These are phyloP conservation scores for Balaeniceps rex DNA, from an alignment of 2,113 vertebrate species.

Conservation along the genomic window DNA sequence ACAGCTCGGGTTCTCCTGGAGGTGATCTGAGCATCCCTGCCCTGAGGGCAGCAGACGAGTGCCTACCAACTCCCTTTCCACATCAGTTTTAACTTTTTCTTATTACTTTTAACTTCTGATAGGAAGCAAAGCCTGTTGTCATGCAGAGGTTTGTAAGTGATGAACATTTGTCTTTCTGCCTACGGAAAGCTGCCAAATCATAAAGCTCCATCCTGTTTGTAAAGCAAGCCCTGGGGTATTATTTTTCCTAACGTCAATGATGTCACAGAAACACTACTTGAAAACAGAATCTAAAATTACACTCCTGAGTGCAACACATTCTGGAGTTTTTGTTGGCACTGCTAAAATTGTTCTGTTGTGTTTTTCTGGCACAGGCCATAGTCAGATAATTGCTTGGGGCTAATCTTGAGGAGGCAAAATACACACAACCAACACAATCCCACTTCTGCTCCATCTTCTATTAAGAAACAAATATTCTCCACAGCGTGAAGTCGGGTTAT, in stretches of 20 bases:
- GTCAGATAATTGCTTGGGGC: slow-evolving; percentile 60
- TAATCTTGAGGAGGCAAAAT: slow-evolving; percentile 62
- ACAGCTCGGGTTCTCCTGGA: background rate
- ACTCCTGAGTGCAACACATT: slow-evolving; percentile 52
- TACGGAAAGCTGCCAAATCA: slow-evolving; percentile 58
- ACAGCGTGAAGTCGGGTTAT: background rate
- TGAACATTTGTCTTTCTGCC: slow-evolving; percentile 27
- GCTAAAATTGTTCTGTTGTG: slow-evolving; percentile 62
- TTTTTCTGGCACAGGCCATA: slow-evolving; percentile 55
- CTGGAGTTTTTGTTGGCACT: slow-evolving; percentile 66
- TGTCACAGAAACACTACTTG: slow-evolving; percentile 67
- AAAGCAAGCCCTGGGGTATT: slow-evolving; percentile 62
- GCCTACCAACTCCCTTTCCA: background rate
- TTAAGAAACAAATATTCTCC: slow-evolving; percentile 55
- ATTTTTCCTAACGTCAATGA: slow-evolving; percentile 63
- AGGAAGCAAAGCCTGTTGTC: slow-evolving; percentile 18
- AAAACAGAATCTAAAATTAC: slow-evolving; percentile 70
- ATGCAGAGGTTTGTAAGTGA: background rate
- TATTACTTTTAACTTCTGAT: background rate
- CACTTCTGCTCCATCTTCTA: slow-evolving; percentile 37
- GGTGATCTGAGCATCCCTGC: background rate
- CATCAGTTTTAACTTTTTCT: background rate
- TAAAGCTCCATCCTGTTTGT: slow-evolving; percentile 63
- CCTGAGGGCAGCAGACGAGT: background rate
- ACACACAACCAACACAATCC: slow-evolving; percentile 46